Conservation (phyloP, 2,888 invertebrate species). For the Anticlea derivata region DNA sequence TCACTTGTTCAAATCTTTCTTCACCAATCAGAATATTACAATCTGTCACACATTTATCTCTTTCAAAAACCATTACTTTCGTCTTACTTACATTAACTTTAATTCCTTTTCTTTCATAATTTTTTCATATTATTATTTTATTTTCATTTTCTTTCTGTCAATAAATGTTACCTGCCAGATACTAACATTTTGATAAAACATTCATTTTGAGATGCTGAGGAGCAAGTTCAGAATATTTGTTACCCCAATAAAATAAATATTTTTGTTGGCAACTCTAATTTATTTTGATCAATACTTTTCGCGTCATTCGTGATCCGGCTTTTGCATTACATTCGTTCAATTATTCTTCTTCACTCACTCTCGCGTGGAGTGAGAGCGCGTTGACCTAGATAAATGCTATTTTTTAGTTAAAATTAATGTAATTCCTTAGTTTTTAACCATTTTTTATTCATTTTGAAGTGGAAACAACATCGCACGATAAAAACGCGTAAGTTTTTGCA, state of each 20-base stretch:
- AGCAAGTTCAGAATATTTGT: too few species aligned
- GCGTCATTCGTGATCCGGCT: conserved; percentile 2
- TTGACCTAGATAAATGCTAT: conserved; percentile 36
- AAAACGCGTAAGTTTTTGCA: conserved; percentile 20
- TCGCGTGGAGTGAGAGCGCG: conserved; percentile 30
- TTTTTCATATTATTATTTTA: too few species aligned
- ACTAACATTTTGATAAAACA: too few species aligned
- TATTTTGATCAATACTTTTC: conserved; percentile 14
- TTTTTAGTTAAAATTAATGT: conserved; percentile 45
- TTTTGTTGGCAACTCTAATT: conserved; percentile 6
- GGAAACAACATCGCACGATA: conserved; percentile 39
- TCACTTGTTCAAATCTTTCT: too few species aligned
- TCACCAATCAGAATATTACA: too few species aligned
- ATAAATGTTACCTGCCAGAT: too few species aligned
- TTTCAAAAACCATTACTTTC: too few species aligned
- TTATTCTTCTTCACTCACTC: conserved; percentile 36
- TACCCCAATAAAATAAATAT: neutral
- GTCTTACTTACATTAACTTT: too few species aligned
- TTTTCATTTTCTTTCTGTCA: too few species aligned
- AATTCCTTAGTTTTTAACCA: conserved; percentile 51
- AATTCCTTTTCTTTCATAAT: too few species aligned
- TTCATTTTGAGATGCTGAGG: too few species aligned
- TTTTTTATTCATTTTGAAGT: conserved; percentile 56
- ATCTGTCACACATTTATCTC: too few species aligned
- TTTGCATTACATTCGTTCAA: conserved; percentile 16